These are phyloP conservation scores for Puma concolor DNA, from an alignment of 2,113 vertebrate species.

Conservation along the genomic window DNA sequence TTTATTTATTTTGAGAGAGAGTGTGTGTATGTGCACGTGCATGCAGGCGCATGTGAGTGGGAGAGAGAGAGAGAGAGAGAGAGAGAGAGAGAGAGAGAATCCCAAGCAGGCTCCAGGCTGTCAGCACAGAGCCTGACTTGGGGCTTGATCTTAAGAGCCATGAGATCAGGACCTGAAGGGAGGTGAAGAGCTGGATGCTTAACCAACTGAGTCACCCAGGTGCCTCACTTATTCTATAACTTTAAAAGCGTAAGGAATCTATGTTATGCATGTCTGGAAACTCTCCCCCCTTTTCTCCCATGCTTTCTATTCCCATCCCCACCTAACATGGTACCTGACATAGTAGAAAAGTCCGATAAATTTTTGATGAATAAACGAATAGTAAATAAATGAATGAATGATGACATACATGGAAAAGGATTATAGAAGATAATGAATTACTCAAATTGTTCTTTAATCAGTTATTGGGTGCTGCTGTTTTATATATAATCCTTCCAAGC, in stretches of 20 bases:
- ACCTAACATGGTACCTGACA: background rate
- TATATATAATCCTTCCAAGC: constrained; percentile 35
- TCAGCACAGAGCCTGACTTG: too few relatives aligned
- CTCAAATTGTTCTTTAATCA: constrained; percentile 17
- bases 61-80: too few relatives aligned
- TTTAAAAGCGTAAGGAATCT: background rate
- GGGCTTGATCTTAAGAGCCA: too few relatives aligned
- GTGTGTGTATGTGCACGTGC: too few relatives aligned
- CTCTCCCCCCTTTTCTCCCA: background rate
- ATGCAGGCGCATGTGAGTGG: accelerated
- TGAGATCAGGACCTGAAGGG: too few relatives aligned
- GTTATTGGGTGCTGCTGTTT: background rate
- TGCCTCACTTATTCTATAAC: background rate
- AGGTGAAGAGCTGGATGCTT: too few relatives aligned
- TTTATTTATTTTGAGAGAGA: too few relatives aligned
- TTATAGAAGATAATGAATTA: constrained; percentile 47
- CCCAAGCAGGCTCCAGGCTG: too few relatives aligned
- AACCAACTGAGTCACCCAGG: too few relatives aligned
- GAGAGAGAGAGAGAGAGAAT: too few relatives aligned
- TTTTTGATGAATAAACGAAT: constrained; percentile 28
- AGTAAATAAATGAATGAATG: constrained; percentile 5
- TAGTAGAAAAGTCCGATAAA: background rate
- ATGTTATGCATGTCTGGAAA: background rate
- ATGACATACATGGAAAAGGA: background rate
- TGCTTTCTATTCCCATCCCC: background rate